Evolutionary conservation across 2,113 vertebrate species (phyloP), one percentile per base, ranked within the genome.

Genomic region (Barnardius zonarius): DNA sequence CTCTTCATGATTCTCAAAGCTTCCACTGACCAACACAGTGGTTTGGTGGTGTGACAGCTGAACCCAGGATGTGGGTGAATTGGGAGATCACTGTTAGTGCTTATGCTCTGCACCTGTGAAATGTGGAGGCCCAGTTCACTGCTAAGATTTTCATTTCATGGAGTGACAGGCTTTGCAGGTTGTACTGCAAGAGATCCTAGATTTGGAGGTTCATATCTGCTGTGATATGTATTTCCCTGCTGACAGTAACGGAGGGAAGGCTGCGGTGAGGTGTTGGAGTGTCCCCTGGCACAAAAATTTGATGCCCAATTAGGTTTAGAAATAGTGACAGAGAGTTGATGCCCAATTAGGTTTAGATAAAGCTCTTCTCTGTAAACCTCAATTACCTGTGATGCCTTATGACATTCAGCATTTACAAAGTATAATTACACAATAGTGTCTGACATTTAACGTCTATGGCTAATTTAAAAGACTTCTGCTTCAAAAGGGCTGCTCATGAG

Each of bases 381-480:
- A 98, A 98, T 98, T 98, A 98, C 97, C 98, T 98, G 97, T 98
- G 98, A 98, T 98, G 98, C 98, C 98, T 98, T 98, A 98, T 98
- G 98, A 98, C 98, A 98, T 98, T 98, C 98, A 98, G 97, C 98
- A 93, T 98, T 98, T 98, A 98, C 98, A 98, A 98, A 98, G 98
- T 98, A 98, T 98, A 98, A 98, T 98, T 98, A 98, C 98, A 98
- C 98, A 98, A 98, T 98, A 98, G 98, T 97, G 98, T 98, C 98
- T 98, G 98, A 98, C 98, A 98, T 98, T 98, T 98, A 98, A 98
- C 33, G 98, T 98, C 97, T 98, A 98, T 96, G 97, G 98, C 98
- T 98, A 98, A 98, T 98, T 98, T 98, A 98, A 98, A 98, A 98
- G 98, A 98, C 98, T 98, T 97, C 98, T 97, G 96, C 97, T 98